A percentile compares a stretch with the other conserved stretches of the same genome.
Conservation (phyloP, 37 sponge, comb jelly and placozoan species). For the Beroe ovata region DNA sequence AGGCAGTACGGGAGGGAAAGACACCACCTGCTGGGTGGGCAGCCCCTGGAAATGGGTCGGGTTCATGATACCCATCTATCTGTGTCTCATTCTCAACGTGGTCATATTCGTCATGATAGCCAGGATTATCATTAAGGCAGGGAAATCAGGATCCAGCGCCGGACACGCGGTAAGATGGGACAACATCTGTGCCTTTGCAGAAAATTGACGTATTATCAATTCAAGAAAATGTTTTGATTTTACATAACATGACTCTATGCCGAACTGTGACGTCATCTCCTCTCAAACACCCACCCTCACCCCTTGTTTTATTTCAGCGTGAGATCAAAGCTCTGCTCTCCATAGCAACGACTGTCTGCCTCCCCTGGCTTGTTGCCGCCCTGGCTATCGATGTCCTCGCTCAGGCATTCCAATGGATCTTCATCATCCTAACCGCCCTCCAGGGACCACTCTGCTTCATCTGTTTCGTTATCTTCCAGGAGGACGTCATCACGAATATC, state of each 20-base stretch:
- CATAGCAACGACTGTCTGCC: conserved; percentile 21
- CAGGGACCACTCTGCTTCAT: conserved; percentile 39
- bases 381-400: background rate
- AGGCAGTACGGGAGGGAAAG: background rate
- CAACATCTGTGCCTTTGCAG: too few relatives aligned
- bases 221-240: too few relatives aligned
- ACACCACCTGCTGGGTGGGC: conserved; percentile 57
- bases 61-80: conserved; percentile 59
- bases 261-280: too few relatives aligned
- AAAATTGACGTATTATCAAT: too few relatives aligned
- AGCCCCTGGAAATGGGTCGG: conserved; percentile 64
- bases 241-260: too few relatives aligned
- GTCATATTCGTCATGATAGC: conserved; percentile 47
- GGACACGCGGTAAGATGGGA: conserved; percentile 56
- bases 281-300: too few relatives aligned
- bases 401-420: conserved; percentile 64
- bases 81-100: conserved; percentile 30
- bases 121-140: conserved; percentile 57
- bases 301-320: too few relatives aligned
- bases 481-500: conserved; percentile 52
- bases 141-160: conserved; percentile 9
- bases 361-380: conserved; percentile 48
- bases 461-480: conserved; percentile 68
- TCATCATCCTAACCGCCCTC: conserved; percentile 36
- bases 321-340: conserved; percentile 46